Evolutionary conservation across 2,888 invertebrate genomes (phyloP), one percentile per base, ranked within the genome.

Genomic region (Saturnia japonica): DNA sequence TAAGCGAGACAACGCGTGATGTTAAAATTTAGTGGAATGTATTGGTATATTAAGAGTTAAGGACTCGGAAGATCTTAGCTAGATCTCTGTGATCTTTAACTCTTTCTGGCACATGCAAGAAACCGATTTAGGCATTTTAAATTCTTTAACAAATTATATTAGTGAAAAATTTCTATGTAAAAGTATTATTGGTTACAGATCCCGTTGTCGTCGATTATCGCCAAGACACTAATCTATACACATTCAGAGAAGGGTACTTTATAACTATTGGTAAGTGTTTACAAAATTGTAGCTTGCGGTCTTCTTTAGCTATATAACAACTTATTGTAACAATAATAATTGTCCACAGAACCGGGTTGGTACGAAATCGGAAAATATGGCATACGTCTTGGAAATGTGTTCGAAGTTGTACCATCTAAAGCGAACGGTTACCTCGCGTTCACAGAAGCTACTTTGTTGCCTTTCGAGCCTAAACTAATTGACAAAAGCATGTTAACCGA

Each of bases 331-430:
- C 6, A 43, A 43, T 11, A 34, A 54, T n/a, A 67, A 72, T 73
- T 67, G 57, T 73, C 86, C 85, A 40, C 85, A 97, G 98, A 98
- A 80, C 99, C 99, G 1, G 98, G 98, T 11, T 98, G 96, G 93
- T 99, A 99, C 85, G 96, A 97, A 82, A 95, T 96, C 74, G 96
- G 96, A 7, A 95, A 97, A 79, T 99, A 97, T 87, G 99, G 99
- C 0, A 95, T 98, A 45, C 95, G 98, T 19, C 93, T 99, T 70
- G 98, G 98, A 82, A 99, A 98, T 85, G 95, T 98, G 34, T 87
- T 97, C 68, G 96, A 97, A 91, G 97, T 97, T 12, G 85, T 96
- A 11, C n/a, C n/a, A n/a, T 85, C 94, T 62, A 94, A 92, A 74
- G 76, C 87, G 0, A 82, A 83, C 62, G 84, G 84, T 1, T 97